These are phyloP conservation scores for Dendropsophus ebraccatus DNA, from an alignment of 2,113 vertebrate species.

Conservation along the genomic window DNA sequence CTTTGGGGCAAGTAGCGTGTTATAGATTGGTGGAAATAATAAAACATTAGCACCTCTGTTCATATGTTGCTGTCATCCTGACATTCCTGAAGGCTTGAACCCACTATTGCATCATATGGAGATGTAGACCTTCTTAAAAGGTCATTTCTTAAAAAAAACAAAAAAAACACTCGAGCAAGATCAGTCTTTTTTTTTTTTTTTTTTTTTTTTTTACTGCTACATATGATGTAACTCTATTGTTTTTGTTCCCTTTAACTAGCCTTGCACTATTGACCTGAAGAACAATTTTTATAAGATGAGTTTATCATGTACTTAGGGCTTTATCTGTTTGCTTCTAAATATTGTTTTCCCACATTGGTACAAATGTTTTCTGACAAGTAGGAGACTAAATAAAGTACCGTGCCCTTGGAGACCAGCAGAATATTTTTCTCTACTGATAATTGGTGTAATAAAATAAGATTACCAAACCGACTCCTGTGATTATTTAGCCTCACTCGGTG, in stretches of 20 bases:
- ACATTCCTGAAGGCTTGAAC: not conserved
- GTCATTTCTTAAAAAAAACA: too few species aligned
- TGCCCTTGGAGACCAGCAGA: not conserved
- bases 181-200: too few species aligned
- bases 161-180: too few species aligned
- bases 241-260: not conserved
- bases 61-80: not conserved
- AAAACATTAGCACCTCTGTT: not conserved
- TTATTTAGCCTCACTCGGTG: not conserved
- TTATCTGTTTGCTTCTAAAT: not conserved
- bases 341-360: too few species aligned
- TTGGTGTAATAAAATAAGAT: not conserved
- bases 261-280: not conserved
- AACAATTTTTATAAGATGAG: not conserved
- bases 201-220: not conserved
- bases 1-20: not conserved
- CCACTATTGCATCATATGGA: not conserved
- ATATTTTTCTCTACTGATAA: slow-evolving; percentile 6
- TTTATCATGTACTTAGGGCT: not conserved
- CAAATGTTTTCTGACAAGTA: not conserved
- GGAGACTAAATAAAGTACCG: not conserved
- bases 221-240: not conserved
- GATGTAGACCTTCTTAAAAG: too few species aligned
- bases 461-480: not conserved
- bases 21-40: not conserved